Evolutionary conservation across 2,888 invertebrate species (phyloP).

Genomic region (Octodonta nipae): DNA sequence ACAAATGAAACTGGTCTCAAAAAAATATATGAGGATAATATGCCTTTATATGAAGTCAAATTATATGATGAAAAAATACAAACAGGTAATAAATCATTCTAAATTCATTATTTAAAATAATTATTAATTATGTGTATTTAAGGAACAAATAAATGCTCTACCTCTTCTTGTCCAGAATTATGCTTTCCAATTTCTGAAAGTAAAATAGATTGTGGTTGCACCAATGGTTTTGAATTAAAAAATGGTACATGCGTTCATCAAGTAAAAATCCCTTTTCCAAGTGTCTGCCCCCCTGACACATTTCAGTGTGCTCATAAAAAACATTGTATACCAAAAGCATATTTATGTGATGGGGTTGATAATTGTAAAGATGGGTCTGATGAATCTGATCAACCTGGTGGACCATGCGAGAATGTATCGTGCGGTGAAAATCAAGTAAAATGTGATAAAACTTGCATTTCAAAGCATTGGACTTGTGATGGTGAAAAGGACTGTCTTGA

Average conservation of each 20-base stretch:
- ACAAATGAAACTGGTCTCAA: slow-evolving; percentile 34
- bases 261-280: slow-evolving; percentile 26
- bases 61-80: slow-evolving; percentile 48
- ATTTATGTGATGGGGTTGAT: slow-evolving; percentile 59
- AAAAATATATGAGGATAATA: slow-evolving; percentile 45
- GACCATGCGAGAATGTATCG: slow-evolving; percentile 44
- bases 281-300: slow-evolving; percentile 27
- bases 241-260: slow-evolving; percentile 26
- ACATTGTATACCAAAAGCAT: slow-evolving; percentile 53
- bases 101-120: too few species aligned
- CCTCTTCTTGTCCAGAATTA: slow-evolving; percentile 49
- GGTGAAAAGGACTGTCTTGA: slow-evolving; percentile 56
- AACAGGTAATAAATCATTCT: slow-evolving; percentile 32
- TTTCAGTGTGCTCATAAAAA: slow-evolving; percentile 29
- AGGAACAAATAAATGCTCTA: slow-evolving; percentile 29
- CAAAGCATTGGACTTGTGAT: slow-evolving; percentile 49
- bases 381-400: slow-evolving; percentile 48
- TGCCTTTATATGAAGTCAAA: slow-evolving; percentile 53
- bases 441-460: slow-evolving; percentile 36
- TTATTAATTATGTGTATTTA: slow-evolving; percentile 6
- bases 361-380: slow-evolving; percentile 67
- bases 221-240: slow-evolving; percentile 43
- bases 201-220: slow-evolving; percentile 46
- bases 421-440: slow-evolving; percentile 23
- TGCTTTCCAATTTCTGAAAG: slow-evolving; percentile 50